Conservation (phyloP, 2,797 vertebrate genomes). For the Pseudochirops cupreus region DNA sequence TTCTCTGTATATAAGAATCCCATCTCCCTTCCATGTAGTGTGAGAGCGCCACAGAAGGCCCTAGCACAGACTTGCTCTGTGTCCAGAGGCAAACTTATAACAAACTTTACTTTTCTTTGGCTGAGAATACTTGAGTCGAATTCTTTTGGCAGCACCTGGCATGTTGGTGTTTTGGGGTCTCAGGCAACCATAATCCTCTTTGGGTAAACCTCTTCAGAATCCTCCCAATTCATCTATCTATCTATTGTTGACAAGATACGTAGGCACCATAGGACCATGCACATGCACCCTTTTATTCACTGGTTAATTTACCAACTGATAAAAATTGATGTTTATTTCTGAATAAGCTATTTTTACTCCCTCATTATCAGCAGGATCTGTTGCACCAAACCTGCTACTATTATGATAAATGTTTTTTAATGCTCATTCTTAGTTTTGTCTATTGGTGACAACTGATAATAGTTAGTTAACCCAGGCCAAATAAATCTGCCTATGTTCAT, state of each 20-base stretch:
- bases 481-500: slow-evolving; percentile 51
- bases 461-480: slow-evolving; percentile 35
- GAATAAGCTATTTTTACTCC: slow-evolving; percentile 31
- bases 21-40: too few relatives aligned
- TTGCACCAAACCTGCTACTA: slow-evolving; percentile 3
- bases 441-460: slow-evolving; percentile 50
- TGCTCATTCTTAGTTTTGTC: slow-evolving; percentile 5
- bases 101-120: too few relatives aligned
- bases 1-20: too few relatives aligned
- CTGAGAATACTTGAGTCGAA: too few relatives aligned
- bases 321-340: background rate
- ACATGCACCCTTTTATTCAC: slow-evolving; percentile 4
- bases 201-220: too few relatives aligned
- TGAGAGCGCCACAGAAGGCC: too few relatives aligned
- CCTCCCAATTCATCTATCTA: background rate
- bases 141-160: too few relatives aligned
- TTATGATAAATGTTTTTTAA: background rate
- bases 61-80: too few relatives aligned
- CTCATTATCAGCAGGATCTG: slow-evolving; percentile 30
- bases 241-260: background rate
- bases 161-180: too few relatives aligned
- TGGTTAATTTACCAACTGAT: slow-evolving; percentile 5
- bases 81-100: too few relatives aligned
- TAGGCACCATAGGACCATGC: background rate
- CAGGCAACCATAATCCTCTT: too few relatives aligned